phyloP scores from a whole-genome alignment of 2,888 invertebrate genomes.

The Hirtodrosophila alboralis region DNA sequence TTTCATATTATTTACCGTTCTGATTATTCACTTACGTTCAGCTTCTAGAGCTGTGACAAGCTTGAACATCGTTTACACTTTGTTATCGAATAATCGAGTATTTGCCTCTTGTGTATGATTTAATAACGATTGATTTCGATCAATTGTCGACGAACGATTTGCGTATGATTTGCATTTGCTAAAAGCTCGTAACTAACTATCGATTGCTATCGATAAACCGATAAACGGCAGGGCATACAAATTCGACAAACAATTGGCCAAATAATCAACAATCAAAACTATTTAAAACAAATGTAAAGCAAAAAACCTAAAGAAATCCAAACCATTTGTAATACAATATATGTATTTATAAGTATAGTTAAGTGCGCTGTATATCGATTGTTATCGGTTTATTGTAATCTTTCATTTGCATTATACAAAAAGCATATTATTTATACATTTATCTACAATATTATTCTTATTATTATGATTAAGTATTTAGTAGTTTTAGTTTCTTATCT shows the following conservation, averaged over 20 bases:
- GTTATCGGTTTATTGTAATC: slow-evolving; percentile 65
- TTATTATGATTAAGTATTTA: slow-evolving; percentile 12
- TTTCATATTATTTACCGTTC: slow-evolving; percentile 23
- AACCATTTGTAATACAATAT: no score
- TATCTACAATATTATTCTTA: not conserved
- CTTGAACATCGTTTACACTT: slow-evolving; percentile 42
- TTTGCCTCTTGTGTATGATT: slow-evolving; percentile 75
- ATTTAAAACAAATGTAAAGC: slow-evolving; percentile 8
- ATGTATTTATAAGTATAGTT: slow-evolving; percentile 40
- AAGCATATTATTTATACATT: not conserved
- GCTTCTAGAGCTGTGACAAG: slow-evolving; percentile 14
- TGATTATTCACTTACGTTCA: no score
- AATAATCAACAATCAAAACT: slow-evolving; percentile 3
- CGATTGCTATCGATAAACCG: slow-evolving; percentile 67
- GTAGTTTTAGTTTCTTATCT: slow-evolving; percentile 29
- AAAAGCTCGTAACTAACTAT: slow-evolving; percentile 65
- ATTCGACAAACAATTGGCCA: slow-evolving; percentile 66
- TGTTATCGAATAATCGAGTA: slow-evolving; percentile 47
- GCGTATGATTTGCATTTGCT: slow-evolving; percentile 73
- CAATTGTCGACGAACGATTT: slow-evolving; percentile 42
- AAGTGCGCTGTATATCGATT: slow-evolving; percentile 58
- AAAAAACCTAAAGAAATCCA: slow-evolving; percentile 2
- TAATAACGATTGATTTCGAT: slow-evolving; percentile 42
- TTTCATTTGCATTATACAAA: slow-evolving; percentile 39
- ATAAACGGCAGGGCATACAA: slow-evolving; percentile 41